Base-by-base conservation (phyloP, 2,797 vertebrate genomes). In the Lemur catta region DNA sequence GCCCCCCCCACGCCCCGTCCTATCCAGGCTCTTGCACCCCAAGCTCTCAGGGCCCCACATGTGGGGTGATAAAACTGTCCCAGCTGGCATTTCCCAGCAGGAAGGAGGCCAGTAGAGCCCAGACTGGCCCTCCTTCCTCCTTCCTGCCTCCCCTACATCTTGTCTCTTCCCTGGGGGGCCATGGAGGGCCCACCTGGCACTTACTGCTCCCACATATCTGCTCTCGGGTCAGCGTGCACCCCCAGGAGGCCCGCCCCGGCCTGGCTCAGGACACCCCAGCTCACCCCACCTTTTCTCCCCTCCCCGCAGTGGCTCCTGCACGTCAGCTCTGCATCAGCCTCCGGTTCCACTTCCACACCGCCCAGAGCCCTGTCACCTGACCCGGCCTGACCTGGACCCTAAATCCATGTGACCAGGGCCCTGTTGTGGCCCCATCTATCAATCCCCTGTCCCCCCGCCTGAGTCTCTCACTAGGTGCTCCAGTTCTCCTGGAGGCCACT, bases 31-130 rank as follows among this genome's bases (percentile, higher is more conserved):
- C 14, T 59, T 46, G 50, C 33, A 86, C 59, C 80, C 72, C 33
- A 17, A 26, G 91, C 71, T 67, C 7, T 79, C 48, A 24, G 86
- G 72, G 71, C 89, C 79, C 87, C n/a, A 24, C 2, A 55, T 74
- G 50, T 52, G 17, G 35, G 78, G 75, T 11, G 67, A 93, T 96
- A 95, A 97, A 85, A 76, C 48, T 67, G 43, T 91, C 81, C 88
- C 80, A n/a, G 50, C 48, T 55, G 87, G 81, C 38, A 67, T 78
- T 85, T 88, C 88, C 94, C 84, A 41, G 87, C 41, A 33, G 65
- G 78, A 18, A 81, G 74, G 41, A 72, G 48, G 50, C 84, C 17
- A 4, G 71, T 14, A 55, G 50, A 85, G 72, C n/a, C 74, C 69
- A 52, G 59, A 11, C 26, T n/a, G 61, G 41, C 80, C 65, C 80